These are phyloP conservation scores for Palythoa heliodiscus DNA, from an alignment of 92 coral and sea anemone genomes.

Conservation along the genomic window DNA sequence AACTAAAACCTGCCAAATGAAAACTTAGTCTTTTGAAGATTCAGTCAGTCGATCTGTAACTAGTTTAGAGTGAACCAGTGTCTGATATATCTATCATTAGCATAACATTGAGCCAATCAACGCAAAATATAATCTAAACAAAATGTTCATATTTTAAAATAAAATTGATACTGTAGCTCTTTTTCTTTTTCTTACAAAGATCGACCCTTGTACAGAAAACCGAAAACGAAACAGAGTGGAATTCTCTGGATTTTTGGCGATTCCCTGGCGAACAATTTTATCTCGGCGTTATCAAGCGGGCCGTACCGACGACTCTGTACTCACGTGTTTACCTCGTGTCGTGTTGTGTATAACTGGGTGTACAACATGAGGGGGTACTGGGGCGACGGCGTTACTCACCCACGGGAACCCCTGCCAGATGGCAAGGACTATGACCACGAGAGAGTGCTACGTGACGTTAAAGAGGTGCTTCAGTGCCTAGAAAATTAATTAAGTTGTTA, in stretches of 20 bases:
- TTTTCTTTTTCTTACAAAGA: slow-evolving; percentile 13
- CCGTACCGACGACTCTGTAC: slow-evolving; percentile 66
- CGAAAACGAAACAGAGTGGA: slow-evolving; percentile 50
- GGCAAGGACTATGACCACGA: slow-evolving; percentile 83
- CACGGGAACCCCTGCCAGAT: slow-evolving; percentile 80
- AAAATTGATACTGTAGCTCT: neutral
- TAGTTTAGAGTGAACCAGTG: too few species aligned
- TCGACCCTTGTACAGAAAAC: slow-evolving; percentile 17
- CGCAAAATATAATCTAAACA: too few species aligned
- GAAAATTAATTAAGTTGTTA: too few species aligned
- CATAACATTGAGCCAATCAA: too few species aligned
- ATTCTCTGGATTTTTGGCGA: slow-evolving; percentile 81
- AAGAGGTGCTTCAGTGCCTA: slow-evolving; percentile 55
- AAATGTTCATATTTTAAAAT: neutral
- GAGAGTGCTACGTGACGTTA: slow-evolving; percentile 78
- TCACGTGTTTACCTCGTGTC: slow-evolving; percentile 63
- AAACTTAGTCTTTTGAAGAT: too few species aligned
- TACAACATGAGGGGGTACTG: slow-evolving; percentile 84
- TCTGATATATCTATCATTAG: too few species aligned
- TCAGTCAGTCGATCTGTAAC: too few species aligned
- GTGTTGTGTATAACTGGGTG: slow-evolving; percentile 77
- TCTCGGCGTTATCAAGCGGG: slow-evolving; percentile 59
- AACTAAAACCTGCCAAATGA: too few species aligned
- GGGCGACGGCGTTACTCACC: slow-evolving; percentile 72
- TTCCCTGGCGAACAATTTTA: slow-evolving; percentile 74